Evolutionary conservation across 2,113 vertebrate species (phyloP).

Genomic region (Piprites chloris): DNA sequence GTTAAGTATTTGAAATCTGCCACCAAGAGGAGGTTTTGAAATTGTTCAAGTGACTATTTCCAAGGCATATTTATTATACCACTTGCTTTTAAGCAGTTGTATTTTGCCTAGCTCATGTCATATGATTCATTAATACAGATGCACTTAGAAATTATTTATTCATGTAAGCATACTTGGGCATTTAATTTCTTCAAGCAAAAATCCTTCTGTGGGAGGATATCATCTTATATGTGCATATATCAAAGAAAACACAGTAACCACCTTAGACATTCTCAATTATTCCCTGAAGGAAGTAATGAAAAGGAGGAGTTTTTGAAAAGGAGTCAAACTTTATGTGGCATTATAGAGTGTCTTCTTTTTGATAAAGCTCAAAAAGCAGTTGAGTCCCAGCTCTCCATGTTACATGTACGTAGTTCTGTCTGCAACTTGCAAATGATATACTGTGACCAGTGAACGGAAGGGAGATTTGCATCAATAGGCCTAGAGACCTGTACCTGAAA

Average conservation of each 20-base stretch:
- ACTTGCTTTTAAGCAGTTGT: background rate
- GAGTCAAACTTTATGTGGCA: background rate
- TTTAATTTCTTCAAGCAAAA: slow-evolving; percentile 17
- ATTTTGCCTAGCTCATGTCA: background rate
- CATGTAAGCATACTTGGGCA: background rate
- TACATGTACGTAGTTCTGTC: background rate
- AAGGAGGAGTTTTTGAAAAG: background rate
- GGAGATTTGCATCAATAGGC: background rate
- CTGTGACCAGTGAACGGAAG: background rate
- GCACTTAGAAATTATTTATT: background rate
- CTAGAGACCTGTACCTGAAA: background rate
- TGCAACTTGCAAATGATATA: background rate
- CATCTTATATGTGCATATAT: background rate
- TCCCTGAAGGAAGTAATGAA: background rate
- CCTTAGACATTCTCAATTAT: background rate
- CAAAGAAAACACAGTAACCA: slow-evolving; percentile 10
- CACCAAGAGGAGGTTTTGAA: background rate
- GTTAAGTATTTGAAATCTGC: background rate
- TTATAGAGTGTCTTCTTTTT: background rate
- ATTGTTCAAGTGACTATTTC: background rate
- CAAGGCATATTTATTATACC: background rate
- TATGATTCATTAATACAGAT: background rate
- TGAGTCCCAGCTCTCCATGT: background rate
- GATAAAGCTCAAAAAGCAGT: background rate
- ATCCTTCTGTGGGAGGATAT: background rate